Evolutionary conservation across 2,888 invertebrate species (phyloP).

Genomic region (Microplitis deprimator): DNA sequence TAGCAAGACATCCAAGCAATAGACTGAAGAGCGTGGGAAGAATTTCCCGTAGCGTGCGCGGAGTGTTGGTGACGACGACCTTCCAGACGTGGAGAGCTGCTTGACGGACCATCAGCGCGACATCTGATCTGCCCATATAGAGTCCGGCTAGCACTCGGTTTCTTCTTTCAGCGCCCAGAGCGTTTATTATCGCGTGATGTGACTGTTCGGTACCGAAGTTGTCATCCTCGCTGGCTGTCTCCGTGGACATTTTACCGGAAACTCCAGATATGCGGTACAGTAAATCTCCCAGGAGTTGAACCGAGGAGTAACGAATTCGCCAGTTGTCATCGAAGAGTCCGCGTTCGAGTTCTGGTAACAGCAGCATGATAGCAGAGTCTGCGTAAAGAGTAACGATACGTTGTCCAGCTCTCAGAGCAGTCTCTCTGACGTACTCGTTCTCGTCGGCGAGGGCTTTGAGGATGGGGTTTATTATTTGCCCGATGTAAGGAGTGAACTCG

Average conservation of each 20-base stretch:
- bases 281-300: conserved; percentile 95
- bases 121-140: conserved; percentile 98
- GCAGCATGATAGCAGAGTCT: conserved; percentile 91
- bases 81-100: conserved; percentile 99
- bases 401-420: conserved; percentile 96
- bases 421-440: conserved; percentile 98
- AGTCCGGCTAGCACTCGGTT: conserved; percentile 94
- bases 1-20: conserved; percentile 93
- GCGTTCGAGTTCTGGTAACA: conserved; percentile 93
- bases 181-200: conserved; percentile 89
- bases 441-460: conserved; percentile 98
- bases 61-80: conserved; percentile 98
- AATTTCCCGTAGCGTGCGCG: conserved; percentile 95
- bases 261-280: conserved; percentile 97
- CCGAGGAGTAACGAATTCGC: conserved; percentile 94
- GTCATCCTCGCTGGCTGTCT: conserved; percentile 98
- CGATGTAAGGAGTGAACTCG: conserved; percentile 96
- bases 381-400: conserved; percentile 97
- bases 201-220: conserved; percentile 99
- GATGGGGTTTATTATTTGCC: conserved; percentile 97
- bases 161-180: conserved; percentile 90
- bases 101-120: conserved; percentile 96
- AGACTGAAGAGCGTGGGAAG: conserved; percentile 93
- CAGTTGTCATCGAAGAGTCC: conserved; percentile 99
- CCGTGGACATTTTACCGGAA: conserved; percentile 98